These are phyloP conservation scores for Petaurus breviceps DNA, from an alignment of 2,113 vertebrate genomes.

Conservation along the genomic window DNA sequence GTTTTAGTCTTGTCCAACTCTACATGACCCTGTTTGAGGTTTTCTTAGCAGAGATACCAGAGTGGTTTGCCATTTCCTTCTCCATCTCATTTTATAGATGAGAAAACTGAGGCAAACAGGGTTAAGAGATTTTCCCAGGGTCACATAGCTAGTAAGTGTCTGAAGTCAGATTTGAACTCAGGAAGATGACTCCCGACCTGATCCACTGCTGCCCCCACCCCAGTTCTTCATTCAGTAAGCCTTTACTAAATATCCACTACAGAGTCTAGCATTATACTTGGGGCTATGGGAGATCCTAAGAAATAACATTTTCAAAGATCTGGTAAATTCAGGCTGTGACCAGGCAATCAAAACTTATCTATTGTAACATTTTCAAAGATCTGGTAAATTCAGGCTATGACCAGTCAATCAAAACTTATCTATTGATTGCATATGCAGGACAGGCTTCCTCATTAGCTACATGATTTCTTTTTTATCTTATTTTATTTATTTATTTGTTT, in stretches of 20 bases:
- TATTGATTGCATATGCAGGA: neutral
- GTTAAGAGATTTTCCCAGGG: neutral
- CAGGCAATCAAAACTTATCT: neutral
- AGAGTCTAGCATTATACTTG: neutral
- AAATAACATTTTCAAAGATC: neutral
- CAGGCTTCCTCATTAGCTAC: neutral
- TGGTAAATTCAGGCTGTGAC: neutral
- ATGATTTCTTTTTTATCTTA: neutral
- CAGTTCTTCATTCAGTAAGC: neutral
- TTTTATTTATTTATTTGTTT: too few relatives aligned
- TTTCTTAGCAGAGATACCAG: neutral
- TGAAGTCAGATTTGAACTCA: neutral
- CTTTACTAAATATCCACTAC: neutral
- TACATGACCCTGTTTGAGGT: neutral
- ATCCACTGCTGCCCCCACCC: neutral
- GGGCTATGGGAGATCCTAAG: neutral
- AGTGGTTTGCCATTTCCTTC: too few relatives aligned
- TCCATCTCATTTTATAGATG: neutral
- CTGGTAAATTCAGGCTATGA: neutral
- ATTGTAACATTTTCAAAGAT: neutral
- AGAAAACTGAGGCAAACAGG: neutral
- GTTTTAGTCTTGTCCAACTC: neutral
- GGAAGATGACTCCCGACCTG: neutral
- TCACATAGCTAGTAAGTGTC: neutral
- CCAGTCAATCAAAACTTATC: neutral